These are phyloP conservation scores for Oligia fasciuncula DNA, from an alignment of 2,888 invertebrate species.

Conservation along the genomic window DNA sequence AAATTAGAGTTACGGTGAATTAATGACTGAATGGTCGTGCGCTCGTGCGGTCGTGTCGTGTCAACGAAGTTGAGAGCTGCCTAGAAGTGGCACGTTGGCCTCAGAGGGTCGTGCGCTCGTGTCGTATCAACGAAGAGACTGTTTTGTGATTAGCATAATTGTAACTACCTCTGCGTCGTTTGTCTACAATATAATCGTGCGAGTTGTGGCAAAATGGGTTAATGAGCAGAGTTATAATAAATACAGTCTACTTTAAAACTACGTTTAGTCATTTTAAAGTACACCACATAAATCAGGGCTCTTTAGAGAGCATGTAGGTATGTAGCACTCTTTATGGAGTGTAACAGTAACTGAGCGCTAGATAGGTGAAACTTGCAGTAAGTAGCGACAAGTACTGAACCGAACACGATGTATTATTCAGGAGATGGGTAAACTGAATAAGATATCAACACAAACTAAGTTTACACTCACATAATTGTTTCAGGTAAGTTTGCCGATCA, in stretches of 20 bases:
- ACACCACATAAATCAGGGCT: neutral
- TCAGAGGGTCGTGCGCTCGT: neutral
- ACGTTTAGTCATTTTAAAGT: neutral
- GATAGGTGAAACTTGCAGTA: constrained; percentile 1
- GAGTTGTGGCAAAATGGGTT: constrained; percentile 6
- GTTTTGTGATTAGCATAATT: constrained; percentile 11
- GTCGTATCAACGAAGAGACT: neutral
- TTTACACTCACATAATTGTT: constrained; percentile 10
- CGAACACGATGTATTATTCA: constrained; percentile 45
- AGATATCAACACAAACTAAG: constrained; percentile 26
- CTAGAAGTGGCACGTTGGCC: neutral
- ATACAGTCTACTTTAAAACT: neutral
- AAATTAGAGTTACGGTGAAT: too few relatives aligned
- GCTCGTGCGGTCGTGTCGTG: too few relatives aligned
- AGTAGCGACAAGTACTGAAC: constrained; percentile 22
- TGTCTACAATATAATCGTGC: neutral
- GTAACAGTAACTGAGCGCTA: neutral
- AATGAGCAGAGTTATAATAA: neutral
- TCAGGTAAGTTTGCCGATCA: constrained; percentile 20
- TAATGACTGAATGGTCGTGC: too few relatives aligned
- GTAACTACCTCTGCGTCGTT: constrained; percentile 2
- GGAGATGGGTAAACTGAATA: constrained; percentile 32
- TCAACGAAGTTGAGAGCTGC: neutral
- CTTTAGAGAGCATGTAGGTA: neutral
- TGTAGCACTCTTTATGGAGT: neutral